Conservation (phyloP, 1,140 invertebrate genomes). For the Trialeurodes vaporariorum region DNA sequence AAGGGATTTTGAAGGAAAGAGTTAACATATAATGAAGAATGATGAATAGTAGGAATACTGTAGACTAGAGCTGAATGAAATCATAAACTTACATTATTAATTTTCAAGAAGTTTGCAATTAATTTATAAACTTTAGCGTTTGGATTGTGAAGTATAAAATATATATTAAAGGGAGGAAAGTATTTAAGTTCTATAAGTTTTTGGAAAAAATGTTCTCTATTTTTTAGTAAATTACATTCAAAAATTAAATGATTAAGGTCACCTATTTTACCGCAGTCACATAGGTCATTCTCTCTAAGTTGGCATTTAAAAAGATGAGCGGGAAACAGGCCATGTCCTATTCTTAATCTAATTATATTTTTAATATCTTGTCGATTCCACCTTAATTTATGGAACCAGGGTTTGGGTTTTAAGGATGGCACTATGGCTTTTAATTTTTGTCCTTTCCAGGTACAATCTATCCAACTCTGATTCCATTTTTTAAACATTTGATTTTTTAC, state of each 20-base stretch:
- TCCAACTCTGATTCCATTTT: neutral
- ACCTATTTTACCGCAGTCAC: neutral
- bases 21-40: too few species aligned
- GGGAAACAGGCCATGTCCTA: neutral
- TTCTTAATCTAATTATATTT: neutral
- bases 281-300: neutral
- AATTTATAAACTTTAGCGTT: neutral
- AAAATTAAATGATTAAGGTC: neutral
- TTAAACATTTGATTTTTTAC: neutral
- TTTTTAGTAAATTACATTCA: neutral
- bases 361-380: neutral
- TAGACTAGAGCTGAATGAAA: too few species aligned
- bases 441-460: neutral
- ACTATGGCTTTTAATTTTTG: neutral
- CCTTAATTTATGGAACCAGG: neutral
- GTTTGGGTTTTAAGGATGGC: neutral
- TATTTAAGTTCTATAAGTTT: neutral
- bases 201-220: neutral
- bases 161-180: neutral
- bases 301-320: neutral
- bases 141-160: neutral
- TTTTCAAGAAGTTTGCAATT: neutral
- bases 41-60: too few species aligned
- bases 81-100: constrained; percentile 1
- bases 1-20: too few species aligned